Evolutionary conservation across 2,797 vertebrate species (phyloP), one percentile per base, ranked within the genome.

Genomic region (Tokudaia tokunoshimensis): DNA sequence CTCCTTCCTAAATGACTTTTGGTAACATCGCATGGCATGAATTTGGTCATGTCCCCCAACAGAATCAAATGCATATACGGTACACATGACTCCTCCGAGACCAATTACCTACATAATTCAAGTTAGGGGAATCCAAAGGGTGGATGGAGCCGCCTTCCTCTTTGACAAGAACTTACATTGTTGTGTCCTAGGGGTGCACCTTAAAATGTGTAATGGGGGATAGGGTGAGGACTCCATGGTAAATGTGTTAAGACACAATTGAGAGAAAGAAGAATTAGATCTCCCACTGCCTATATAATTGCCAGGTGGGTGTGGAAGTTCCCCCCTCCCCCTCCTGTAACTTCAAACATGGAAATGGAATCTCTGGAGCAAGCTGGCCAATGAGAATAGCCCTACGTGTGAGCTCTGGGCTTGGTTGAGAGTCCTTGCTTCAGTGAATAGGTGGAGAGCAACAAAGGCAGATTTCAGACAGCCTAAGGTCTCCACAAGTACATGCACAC

Each of bases 1-100:
- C 65, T 92, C 67, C 74, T 89, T 87, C 76, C n/a, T 26, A 92
- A 94, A 92, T 24, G 24, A 9, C 72, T 82, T 90, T 79, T 70
- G 22, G 57, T 95, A 22, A 79, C 84, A 55, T n/a, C 12, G 29
- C n/a, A 29, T 1, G 3, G 6, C 13, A 7, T 59, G 22, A 50
- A 84, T 67, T 41, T 80, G 24, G 44, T 15, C 44, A 15, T 65
- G 31, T 76, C 24, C 29, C 59, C 29, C 15, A 63, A 78, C 10
- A 75, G 59, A 93, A 70, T 12, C 34, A 63, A 82, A 84, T 0
- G 5, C 17, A 31, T 5, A 80, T 6, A 55, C 29, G 41, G 50
- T 31, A 2, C 0, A 8, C 1, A 17, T 47, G 61, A 57, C 1
- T 26, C 8, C 0, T 81, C 81, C 94, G 29, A 70, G 34, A 52